phyloP scores from a whole-genome alignment of 2,888 invertebrate genomes.

The Dolichopus griseipennis region DNA sequence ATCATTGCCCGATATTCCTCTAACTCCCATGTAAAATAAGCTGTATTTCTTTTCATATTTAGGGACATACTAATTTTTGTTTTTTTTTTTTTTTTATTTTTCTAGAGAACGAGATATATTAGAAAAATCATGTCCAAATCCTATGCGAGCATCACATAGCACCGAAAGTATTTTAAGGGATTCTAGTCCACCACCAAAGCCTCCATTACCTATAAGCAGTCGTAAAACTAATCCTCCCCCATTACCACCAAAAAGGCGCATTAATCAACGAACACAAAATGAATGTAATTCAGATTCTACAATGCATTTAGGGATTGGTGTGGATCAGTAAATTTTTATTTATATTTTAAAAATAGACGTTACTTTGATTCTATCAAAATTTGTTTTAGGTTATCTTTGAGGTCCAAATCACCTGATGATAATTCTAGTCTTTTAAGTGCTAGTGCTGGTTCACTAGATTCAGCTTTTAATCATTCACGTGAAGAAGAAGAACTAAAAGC shows the following conservation, averaged over 20 bases:
- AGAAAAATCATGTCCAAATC: constrained; percentile 45
- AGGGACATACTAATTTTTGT: constrained; percentile 8
- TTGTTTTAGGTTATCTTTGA: constrained; percentile 51
- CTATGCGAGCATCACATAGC: constrained; percentile 69
- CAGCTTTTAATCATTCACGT: constrained; percentile 78
- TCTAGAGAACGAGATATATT: constrained; percentile 41
- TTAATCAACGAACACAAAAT: constrained; percentile 44
- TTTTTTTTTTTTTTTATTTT: constrained; percentile 11
- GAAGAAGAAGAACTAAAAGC: constrained; percentile 65
- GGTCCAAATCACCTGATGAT: constrained; percentile 66
- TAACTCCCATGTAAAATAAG: constrained; percentile 68
- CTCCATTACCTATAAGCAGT: constrained; percentile 62
- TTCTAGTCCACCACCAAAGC: constrained; percentile 76
- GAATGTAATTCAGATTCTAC: constrained; percentile 46
- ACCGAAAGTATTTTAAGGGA: constrained; percentile 69
- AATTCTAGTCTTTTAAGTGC: constrained; percentile 56
- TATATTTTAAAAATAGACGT: not conserved
- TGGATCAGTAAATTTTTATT: constrained; percentile 46
- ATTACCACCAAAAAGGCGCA: constrained; percentile 63
- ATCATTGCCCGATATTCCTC: constrained; percentile 69
- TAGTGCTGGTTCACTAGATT: constrained; percentile 77
- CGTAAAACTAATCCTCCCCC: constrained; percentile 58
- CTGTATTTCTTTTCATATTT: constrained; percentile 29
- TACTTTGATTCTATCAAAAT: constrained; percentile 7
- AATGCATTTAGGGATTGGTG: constrained; percentile 52